Percentiles rank a stretch among this genome's conserved stretches.
phyloP scores from a whole-genome alignment of 37 sponge, comb jelly and placozoan species.

The Chondrosia reniformis region DNA sequence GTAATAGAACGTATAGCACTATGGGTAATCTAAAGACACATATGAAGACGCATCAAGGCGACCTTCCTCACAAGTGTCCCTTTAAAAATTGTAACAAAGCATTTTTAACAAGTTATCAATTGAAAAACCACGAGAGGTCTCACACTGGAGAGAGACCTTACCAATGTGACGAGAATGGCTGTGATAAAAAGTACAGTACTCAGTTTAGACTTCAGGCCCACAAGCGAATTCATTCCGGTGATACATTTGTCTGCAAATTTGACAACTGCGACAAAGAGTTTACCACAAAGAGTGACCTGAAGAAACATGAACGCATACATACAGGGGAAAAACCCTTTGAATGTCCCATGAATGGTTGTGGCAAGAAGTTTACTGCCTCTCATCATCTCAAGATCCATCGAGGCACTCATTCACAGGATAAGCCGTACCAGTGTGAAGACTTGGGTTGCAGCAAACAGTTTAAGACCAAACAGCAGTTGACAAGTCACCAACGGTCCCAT shows the following conservation, averaged over 20 bases:
- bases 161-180: conserved; percentile 60
- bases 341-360: conserved; percentile 62
- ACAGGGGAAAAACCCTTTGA: conserved; percentile 75
- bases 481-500: not conserved
- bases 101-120: conserved; percentile 76
- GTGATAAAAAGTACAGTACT: conserved; percentile 74
- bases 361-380: conserved; percentile 57
- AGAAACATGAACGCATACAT: conserved; percentile 77
- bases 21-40: conserved; percentile 72
- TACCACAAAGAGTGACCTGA: conserved; percentile 80
- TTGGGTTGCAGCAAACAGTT: conserved; percentile 64
- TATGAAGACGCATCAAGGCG: conserved; percentile 70
- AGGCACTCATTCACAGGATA: conserved; percentile 20
- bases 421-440: conserved; percentile 16
- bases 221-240: conserved; percentile 74
- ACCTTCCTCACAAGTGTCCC: conserved; percentile 65
- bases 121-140: conserved; percentile 65
- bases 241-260: conserved; percentile 70
- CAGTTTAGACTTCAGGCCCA: conserved; percentile 80
- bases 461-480: conserved; percentile 9
- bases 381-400: conserved; percentile 68
- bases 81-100: conserved; percentile 72
- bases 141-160: conserved; percentile 89
- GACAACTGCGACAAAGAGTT: conserved; percentile 71
- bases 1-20: conserved; percentile 64